phyloP scores from a whole-genome alignment of 2,888 invertebrate species.

The Blastobasis adustella region DNA sequence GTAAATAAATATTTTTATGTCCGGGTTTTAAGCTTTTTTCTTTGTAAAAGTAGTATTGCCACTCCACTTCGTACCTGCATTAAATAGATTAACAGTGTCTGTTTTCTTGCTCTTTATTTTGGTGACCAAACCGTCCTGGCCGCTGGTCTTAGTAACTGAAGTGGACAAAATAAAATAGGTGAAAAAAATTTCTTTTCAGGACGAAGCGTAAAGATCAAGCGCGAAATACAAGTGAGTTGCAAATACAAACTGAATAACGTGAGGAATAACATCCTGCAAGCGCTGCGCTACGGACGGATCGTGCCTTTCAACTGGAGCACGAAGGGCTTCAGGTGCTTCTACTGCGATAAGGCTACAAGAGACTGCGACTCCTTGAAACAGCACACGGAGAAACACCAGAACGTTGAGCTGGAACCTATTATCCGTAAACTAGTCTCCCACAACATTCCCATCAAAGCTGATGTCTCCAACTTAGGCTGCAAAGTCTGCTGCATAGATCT shows the following conservation, averaged over 20 bases:
- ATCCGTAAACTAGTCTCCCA: constrained; percentile 41
- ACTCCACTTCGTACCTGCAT: too few species aligned
- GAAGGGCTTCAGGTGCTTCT: constrained; percentile 50
- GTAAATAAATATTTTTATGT: too few species aligned
- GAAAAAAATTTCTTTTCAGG: constrained; percentile 51
- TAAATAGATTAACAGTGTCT: too few species aligned
- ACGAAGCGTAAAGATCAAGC: constrained; percentile 19
- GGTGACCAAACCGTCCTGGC: too few species aligned
- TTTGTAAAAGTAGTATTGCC: too few species aligned
- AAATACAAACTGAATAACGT: constrained; percentile 36
- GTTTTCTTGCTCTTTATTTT: too few species aligned
- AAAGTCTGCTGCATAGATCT: constrained; percentile 32
- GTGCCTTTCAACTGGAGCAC: constrained; percentile 54
- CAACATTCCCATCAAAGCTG: constrained; percentile 54
- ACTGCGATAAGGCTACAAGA: constrained; percentile 41
- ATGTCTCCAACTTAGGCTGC: constrained; percentile 37
- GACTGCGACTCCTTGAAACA: constrained; percentile 38
- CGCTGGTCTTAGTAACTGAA: too few species aligned
- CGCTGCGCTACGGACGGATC: constrained; percentile 45
- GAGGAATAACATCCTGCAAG: constrained; percentile 36
- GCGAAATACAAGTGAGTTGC: constrained; percentile 23
- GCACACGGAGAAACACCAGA: constrained; percentile 21
- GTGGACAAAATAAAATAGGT: constrained; percentile 10
- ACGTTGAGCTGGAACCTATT: constrained; percentile 30
- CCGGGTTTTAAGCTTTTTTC: too few species aligned